These are phyloP conservation scores for Branchipolynoe longqiensis DNA, from an alignment of 2,888 invertebrate species.

Conservation along the genomic window DNA sequence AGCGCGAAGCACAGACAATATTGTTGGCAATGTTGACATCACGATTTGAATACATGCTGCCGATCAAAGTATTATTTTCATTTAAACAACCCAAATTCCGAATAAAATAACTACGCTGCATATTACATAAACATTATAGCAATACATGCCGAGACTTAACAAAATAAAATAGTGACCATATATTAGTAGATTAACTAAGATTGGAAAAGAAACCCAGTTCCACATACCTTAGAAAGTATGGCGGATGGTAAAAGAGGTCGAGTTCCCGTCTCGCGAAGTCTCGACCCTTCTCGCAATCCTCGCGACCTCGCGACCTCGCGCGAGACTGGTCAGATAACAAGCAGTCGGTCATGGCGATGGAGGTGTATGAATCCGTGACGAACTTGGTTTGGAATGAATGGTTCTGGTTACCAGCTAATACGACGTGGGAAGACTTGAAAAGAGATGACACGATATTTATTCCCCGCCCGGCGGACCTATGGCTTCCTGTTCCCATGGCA, in stretches of 20 bases:
- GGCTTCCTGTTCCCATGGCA: constrained; percentile 66
- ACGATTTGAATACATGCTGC: not conserved
- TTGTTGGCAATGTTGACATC: not conserved
- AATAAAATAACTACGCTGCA: not conserved
- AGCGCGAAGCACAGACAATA: not conserved
- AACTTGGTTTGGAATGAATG: constrained; percentile 65
- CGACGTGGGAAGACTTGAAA: constrained; percentile 66
- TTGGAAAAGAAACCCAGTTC: not conserved
- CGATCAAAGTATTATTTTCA: not conserved
- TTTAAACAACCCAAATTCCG: not conserved
- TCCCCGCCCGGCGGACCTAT: constrained; percentile 65
- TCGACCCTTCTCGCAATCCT: not conserved
- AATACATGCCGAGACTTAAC: not conserved
- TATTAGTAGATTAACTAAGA: not conserved
- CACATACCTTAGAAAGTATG: constrained; percentile 48
- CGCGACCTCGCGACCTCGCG: not conserved
- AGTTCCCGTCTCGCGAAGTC: constrained; percentile 5
- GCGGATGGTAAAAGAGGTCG: constrained; percentile 55
- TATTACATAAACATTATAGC: not conserved
- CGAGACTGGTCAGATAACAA: not conserved
- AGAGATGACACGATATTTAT: constrained; percentile 60
- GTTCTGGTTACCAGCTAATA: constrained; percentile 69
- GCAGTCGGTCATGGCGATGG: constrained; percentile 54
- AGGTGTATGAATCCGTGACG: constrained; percentile 54
- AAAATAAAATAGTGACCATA: not conserved